phyloP scores from a whole-genome alignment of 2,888 invertebrate genomes.

The Drosophila conformis region DNA sequence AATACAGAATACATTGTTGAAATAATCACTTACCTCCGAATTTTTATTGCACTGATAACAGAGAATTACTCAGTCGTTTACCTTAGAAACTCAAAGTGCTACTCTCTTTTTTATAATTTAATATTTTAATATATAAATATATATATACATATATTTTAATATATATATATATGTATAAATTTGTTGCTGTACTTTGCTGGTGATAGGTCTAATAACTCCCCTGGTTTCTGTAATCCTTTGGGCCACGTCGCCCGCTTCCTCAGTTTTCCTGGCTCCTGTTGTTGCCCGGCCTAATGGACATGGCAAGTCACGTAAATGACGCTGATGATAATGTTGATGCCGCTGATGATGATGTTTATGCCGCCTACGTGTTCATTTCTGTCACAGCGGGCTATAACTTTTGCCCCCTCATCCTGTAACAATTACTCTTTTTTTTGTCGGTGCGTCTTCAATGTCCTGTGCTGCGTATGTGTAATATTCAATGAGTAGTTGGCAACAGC shows the following conservation, averaged over 20 bases:
- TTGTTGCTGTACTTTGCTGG: constrained; percentile 38
- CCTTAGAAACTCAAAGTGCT: not conserved
- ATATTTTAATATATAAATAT: constrained; percentile 11
- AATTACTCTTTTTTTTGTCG: not conserved
- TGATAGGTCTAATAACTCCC: constrained; percentile 78
- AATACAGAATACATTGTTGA: not conserved
- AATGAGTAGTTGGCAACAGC: constrained; percentile 63
- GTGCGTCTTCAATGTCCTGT: constrained; percentile 22
- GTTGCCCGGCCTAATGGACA: constrained; percentile 63
- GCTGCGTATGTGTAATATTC: constrained; percentile 72
- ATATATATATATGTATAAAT: constrained; percentile 3
- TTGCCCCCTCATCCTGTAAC: constrained; percentile 7
- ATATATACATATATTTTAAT: not conserved
- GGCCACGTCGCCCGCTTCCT: constrained; percentile 44
- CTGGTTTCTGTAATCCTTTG: constrained; percentile 73
- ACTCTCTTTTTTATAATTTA: constrained; percentile 27
- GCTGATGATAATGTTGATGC: constrained; percentile 65
- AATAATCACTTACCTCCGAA: not conserved
- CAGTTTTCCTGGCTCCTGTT: constrained; percentile 29
- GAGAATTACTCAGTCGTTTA: not conserved
- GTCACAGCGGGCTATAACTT: constrained; percentile 60
- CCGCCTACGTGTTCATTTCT: constrained; percentile 74
- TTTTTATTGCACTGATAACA: not conserved
- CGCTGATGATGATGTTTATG: constrained; percentile 67
- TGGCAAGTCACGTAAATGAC: constrained; percentile 74